A percentile compares a stretch with the other conserved stretches of the same genome.
Evolutionary conservation across 2,797 vertebrate species (phyloP).

Genomic region (Psittacula echo): DNA sequence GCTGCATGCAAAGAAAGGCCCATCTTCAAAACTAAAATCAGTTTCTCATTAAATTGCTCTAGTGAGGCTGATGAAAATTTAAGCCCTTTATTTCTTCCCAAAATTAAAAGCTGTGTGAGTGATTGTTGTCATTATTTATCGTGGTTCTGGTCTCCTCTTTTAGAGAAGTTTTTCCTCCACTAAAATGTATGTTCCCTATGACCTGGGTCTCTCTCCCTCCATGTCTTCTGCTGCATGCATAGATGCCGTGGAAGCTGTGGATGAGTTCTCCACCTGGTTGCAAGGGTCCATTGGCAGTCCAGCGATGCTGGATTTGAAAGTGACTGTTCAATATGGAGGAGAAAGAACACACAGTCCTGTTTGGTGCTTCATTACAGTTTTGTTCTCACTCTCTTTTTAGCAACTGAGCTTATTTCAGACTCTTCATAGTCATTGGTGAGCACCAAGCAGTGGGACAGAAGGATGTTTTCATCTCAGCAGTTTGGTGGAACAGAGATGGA

Average conservation of each 20-base stretch:
- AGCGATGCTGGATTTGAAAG: not conserved
- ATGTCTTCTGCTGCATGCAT: not conserved
- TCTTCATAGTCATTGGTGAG: not conserved
- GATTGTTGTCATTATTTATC: not conserved
- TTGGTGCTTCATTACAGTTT: not conserved
- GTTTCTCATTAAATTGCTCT: not conserved
- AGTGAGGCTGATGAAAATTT: not conserved
- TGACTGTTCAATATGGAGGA: not conserved
- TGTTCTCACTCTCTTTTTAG: not conserved
- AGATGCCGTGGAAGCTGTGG: not conserved
- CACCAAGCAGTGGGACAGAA: not conserved
- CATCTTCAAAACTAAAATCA: not conserved
- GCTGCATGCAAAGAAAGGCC: not conserved
- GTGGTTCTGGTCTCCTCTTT: not conserved
- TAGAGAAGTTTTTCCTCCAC: not conserved
- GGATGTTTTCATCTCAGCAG: not conserved
- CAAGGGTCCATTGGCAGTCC: not conserved
- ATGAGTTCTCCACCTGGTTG: not conserved
- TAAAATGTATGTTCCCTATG: not conserved
- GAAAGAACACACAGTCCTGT: not conserved
- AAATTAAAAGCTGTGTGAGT: not conserved
- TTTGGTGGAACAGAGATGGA: not conserved
- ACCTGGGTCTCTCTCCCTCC: not conserved
- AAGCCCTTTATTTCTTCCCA: not conserved
- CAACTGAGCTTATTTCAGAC: not conserved